Evolutionary conservation across 2,888 invertebrate genomes (phyloP).

Genomic region (Drosophila mayaguana): DNA sequence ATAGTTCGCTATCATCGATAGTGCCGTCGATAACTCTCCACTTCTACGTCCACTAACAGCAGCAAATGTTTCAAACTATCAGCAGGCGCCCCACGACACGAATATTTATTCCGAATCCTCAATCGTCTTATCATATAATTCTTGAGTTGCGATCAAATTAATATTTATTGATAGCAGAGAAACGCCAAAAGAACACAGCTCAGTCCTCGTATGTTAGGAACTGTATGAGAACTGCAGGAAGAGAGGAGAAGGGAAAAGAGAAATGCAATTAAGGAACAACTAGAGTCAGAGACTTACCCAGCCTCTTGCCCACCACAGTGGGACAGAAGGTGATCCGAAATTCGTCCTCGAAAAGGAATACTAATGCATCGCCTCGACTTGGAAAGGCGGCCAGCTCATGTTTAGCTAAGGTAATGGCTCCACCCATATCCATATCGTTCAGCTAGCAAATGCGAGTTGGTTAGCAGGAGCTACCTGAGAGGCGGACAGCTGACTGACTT

Average conservation of each 20-base stretch:
- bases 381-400: slow-evolving; percentile 25
- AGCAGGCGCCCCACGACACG: too few species aligned
- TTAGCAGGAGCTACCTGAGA: not conserved
- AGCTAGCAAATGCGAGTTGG: slow-evolving; percentile 21
- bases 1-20: too few species aligned
- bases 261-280: not conserved
- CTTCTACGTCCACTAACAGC: too few species aligned
- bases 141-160: not conserved
- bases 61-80: too few species aligned
- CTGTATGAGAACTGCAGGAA: slow-evolving; percentile 47
- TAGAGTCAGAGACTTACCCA: slow-evolving; percentile 34
- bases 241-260: not conserved
- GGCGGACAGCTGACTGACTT: slow-evolving; percentile 12
- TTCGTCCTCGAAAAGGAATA: slow-evolving; percentile 21
- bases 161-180: slow-evolving; percentile 1
- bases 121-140: not conserved
- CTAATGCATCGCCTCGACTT: slow-evolving; percentile 44
- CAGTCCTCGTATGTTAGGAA: slow-evolving; percentile 9
- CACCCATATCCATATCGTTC: slow-evolving; percentile 45
- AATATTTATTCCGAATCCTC: too few species aligned
- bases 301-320: slow-evolving; percentile 42
- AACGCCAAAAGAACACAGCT: not conserved
- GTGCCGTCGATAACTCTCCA: too few species aligned
- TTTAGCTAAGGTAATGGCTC: slow-evolving; percentile 29
- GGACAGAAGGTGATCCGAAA: slow-evolving; percentile 48